Conservation (phyloP, 1,140 invertebrate species). For the Camponotus floridanus region DNA sequence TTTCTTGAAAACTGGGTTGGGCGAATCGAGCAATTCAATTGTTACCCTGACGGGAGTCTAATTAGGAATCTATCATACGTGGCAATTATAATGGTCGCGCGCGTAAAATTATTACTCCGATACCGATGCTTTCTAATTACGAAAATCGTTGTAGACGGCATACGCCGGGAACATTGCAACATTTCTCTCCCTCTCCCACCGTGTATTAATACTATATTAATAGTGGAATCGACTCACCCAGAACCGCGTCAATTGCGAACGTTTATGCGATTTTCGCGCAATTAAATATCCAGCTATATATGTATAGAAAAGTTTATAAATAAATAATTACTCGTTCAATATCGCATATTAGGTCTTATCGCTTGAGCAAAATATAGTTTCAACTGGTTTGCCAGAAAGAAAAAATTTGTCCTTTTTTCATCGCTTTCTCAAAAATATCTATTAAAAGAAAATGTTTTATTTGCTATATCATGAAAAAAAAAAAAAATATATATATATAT, state of each 20-base stretch:
- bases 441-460: not conserved
- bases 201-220: conserved; percentile 17
- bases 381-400: conserved; percentile 18
- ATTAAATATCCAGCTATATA: conserved; percentile 10
- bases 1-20: conserved; percentile 64
- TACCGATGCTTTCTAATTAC: conserved; percentile 60
- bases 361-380: not conserved
- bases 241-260: conserved; percentile 15
- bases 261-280: conserved; percentile 26
- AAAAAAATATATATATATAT: not conserved
- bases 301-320: conserved; percentile 3
- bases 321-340: conserved; percentile 28
- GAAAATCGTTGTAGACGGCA: conserved; percentile 12
- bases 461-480: not conserved
- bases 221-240: conserved; percentile 24
- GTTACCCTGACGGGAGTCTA: conserved; percentile 34
- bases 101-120: conserved; percentile 21
- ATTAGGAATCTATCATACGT: conserved; percentile 53
- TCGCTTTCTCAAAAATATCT: conserved; percentile 8
- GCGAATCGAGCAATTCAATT: conserved; percentile 61
- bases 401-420: conserved; percentile 15
- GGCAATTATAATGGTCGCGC: conserved; percentile 45
- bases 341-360: conserved; percentile 34
- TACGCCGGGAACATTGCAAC: conserved; percentile 15
- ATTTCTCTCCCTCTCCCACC: not conserved